These are phyloP conservation scores for Drosophila tanythrix DNA, from an alignment of 2,888 invertebrate genomes.

Conservation along the genomic window DNA sequence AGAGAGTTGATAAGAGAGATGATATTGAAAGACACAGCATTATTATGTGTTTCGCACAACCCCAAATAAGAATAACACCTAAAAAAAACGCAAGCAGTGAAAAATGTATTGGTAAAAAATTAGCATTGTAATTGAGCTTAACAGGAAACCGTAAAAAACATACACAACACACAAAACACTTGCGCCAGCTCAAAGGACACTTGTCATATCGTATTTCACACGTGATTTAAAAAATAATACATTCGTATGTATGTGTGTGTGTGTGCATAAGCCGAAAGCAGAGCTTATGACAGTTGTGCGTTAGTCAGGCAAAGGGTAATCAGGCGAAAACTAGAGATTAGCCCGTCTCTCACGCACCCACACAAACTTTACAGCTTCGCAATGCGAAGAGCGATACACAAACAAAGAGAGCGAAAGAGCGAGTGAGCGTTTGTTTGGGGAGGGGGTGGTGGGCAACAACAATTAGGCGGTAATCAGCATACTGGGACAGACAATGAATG, in stretches of 20 bases:
- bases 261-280: slow-evolving; percentile 39
- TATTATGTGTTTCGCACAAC: slow-evolving; percentile 10
- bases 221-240: slow-evolving; percentile 72
- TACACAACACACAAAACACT: slow-evolving; percentile 56
- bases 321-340: slow-evolving; percentile 74
- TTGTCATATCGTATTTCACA: slow-evolving; percentile 74
- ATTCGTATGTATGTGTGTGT: neutral
- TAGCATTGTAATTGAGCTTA: slow-evolving; percentile 84
- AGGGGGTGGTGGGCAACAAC: slow-evolving; percentile 33
- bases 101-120: slow-evolving; percentile 57
- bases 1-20: slow-evolving; percentile 27
- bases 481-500: slow-evolving; percentile 40
- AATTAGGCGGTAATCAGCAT: slow-evolving; percentile 64
- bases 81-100: slow-evolving; percentile 36
- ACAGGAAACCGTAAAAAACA: slow-evolving; percentile 85
- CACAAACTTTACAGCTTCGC: slow-evolving; percentile 41
- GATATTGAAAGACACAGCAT: slow-evolving; percentile 26
- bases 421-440: neutral
- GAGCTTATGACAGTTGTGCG: slow-evolving; percentile 57
- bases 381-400: neutral
- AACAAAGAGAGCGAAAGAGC: neutral
- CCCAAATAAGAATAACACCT: slow-evolving; percentile 27
- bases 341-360: slow-evolving; percentile 21
- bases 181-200: slow-evolving; percentile 65
- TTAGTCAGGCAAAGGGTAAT: slow-evolving; percentile 68